These are phyloP conservation scores for Lipotes vexillifer DNA, from an alignment of 2,113 vertebrate species.

Conservation along the genomic window DNA sequence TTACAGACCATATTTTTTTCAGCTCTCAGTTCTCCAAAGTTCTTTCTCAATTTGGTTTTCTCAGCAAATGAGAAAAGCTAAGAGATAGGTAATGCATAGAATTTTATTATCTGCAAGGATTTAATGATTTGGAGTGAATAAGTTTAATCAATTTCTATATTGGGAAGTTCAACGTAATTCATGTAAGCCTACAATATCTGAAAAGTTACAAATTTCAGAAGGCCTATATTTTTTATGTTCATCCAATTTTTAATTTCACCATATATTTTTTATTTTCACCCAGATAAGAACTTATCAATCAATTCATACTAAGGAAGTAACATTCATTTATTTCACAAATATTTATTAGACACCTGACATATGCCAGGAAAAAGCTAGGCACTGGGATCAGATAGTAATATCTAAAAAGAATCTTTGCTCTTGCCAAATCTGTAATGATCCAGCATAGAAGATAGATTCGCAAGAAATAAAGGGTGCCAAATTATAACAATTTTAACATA, in stretches of 20 bases:
- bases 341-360: neutral
- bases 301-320: neutral
- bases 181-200: neutral
- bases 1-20: neutral
- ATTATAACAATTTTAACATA: neutral
- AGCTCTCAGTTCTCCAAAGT: neutral
- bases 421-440: neutral
- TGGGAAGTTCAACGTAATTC: neutral
- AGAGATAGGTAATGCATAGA: neutral
- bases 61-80: constrained; percentile 10
- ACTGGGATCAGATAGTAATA: neutral
- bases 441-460: neutral
- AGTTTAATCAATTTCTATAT: neutral
- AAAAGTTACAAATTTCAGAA: neutral
- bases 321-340: neutral
- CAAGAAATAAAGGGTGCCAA: neutral
- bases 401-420: neutral
- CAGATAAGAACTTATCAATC: neutral
- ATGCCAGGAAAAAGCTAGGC: neutral
- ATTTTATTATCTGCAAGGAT: neutral
- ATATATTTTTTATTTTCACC: neutral
- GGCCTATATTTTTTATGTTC: neutral
- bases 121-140: neutral
- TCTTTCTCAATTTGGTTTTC: constrained; percentile 1
- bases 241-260: neutral